Evolutionary conservation across 2,797 vertebrate genomes (phyloP).

Genomic region (Peromyscus aztecus): DNA sequence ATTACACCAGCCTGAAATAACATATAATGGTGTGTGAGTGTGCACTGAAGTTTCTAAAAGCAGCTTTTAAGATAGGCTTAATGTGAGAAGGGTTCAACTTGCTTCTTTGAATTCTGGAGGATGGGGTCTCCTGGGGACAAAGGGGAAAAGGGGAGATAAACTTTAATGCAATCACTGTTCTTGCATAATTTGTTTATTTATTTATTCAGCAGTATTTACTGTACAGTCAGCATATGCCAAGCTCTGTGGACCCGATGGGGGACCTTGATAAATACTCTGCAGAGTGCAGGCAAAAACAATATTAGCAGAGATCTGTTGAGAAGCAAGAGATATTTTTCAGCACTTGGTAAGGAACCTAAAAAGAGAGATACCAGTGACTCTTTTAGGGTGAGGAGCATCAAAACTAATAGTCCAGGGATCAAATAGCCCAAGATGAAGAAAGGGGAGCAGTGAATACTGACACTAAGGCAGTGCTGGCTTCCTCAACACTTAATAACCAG

Average conservation of each 20-base stretch:
- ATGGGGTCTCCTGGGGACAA: slow-evolving; percentile 79
- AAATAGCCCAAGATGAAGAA: background rate
- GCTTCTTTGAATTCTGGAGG: slow-evolving; percentile 74
- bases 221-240: slow-evolving; percentile 5
- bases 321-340: background rate
- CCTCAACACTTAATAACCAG: background rate
- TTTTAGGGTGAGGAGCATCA: background rate
- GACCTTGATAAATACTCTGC: slow-evolving; percentile 34
- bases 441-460: background rate
- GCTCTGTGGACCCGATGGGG: background rate
- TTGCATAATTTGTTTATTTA: slow-evolving; percentile 49
- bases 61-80: slow-evolving; percentile 81
- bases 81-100: slow-evolving; percentile 78
- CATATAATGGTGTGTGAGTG: slow-evolving; percentile 83
- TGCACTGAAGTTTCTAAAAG: slow-evolving; percentile 81
- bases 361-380: background rate
- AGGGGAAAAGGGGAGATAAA: slow-evolving; percentile 75
- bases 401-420: background rate
- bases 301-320: background rate
- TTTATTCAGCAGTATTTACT: slow-evolving; percentile 67
- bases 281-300: background rate
- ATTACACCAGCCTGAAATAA: slow-evolving; percentile 84
- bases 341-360: background rate
- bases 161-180: slow-evolving; percentile 65
- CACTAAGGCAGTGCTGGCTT: background rate